Base-by-base conservation (phyloP, 2,113 vertebrate species). In the Azemiops feae region DNA sequence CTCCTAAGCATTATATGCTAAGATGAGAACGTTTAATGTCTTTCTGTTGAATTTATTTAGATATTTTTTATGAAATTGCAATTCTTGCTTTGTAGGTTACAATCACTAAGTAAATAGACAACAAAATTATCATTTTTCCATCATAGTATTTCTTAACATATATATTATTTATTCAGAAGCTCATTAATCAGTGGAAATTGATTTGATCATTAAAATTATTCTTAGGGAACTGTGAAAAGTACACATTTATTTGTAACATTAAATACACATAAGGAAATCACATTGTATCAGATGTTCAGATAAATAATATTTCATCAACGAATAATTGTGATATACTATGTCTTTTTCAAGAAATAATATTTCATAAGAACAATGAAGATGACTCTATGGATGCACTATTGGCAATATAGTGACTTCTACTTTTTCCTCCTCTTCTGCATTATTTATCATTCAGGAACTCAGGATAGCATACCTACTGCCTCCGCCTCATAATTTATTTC, bases 1-100 rank as follows among this genome's bases (percentile, higher is more conserved):
- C 93, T 95, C 96, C 7, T 81, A 43, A 81, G 34, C 34, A 81
- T 81, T 96, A 93, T 88, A 93, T 5, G 69, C 87, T 30, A 91
- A 81, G 85, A 95, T 96, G 96, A 91, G 5, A 96, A 91, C 95
- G 4, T 92, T 89, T 90, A 74, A 74, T 58, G 53, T 64, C 55
- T 89, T 92, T 43, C 55, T 95, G 91, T 23, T 87, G 54, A 95
- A 94, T 97, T 96, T 94, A 93, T 94, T 95, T 23, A 92, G 52
- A 3, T n/a, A 90, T 58, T 95, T 1, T 60, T 57, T 64, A 91
- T 25, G 87, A 52, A 92, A 39, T 92, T 53, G 50, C 94, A 88
- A 6, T 30, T 90, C 74, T 1, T 89, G 50, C 30, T 87, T 58
- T 57, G 20, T 5, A 91, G 91, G 55, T 91, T 47, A 88, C 30